Base-by-base conservation (phyloP, 2,113 vertebrate genomes). In the Ahaetulla prasina region DNA sequence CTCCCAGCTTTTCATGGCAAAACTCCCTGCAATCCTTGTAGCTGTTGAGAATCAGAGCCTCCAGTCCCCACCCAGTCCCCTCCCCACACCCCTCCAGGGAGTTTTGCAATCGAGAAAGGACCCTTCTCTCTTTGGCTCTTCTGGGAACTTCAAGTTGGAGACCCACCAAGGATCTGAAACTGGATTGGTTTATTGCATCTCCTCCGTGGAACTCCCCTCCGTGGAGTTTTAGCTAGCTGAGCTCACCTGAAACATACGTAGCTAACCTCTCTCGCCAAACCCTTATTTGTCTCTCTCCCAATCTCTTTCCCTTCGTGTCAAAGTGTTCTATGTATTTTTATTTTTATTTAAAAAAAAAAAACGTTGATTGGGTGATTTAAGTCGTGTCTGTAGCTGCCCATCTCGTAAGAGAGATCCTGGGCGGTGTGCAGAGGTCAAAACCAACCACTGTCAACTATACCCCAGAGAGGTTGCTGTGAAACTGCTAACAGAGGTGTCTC, bases 241-340 rank as follows among this genome's bases (percentile, higher is more conserved):
- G 91, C 86, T 23, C 8, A n/a, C 3, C 1, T 27, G 9, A 2
- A 7, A 45, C 16, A 6, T 2, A 45, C 9, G 3, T 2, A 0
- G n/a, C 49, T 2, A 8, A 8, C 20, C 92, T 89, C 39, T 91
- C 91, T 94, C 89, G 52, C 84, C 89, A 89, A 63, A 93, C 91
- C 18, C 89, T 43, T 96, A 85, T 93, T 55, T 93, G 54, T 47
- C 91, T 94, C 94, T 91, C 90, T 88, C 94, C 49, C 88, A 57
- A 90, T n/a, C 93, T 93, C 89, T 90, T 11, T 90, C 91, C 89
- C 30, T 92, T 68, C 50, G 45, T 25, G 23, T 52, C 23, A 0
- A 68, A 74, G 80, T 85, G n/a, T 14, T 39, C 39, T 94, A 63
- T 68, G 27, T 63, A 12, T n/a, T 63, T 10, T 27, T 23, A 1